Conservation (phyloP, 2,113 vertebrate species). For the Cololabis saira region DNA sequence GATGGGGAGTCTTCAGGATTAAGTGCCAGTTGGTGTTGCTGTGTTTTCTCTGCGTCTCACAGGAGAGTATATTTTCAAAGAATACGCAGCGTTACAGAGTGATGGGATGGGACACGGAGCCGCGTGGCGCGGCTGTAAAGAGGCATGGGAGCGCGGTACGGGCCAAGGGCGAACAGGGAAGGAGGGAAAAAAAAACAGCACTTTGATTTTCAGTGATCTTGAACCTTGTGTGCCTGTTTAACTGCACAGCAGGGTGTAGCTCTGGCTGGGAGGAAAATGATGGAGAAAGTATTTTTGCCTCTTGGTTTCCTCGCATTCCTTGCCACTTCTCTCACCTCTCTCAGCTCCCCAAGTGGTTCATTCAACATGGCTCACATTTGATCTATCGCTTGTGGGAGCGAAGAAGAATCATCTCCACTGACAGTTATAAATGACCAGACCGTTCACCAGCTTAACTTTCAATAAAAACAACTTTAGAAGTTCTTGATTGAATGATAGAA, state of each 20-base stretch:
- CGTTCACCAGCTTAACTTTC: constrained; percentile 8
- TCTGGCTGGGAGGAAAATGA: constrained; percentile 66
- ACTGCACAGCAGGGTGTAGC: constrained; percentile 83
- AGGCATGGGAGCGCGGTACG: constrained; percentile 31
- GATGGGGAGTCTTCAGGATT: constrained; percentile 90
- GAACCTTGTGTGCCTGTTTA: constrained; percentile 78
- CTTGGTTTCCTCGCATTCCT: constrained; percentile 73
- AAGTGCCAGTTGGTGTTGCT: constrained; percentile 98
- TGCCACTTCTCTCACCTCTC: constrained; percentile 53
- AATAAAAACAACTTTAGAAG: constrained; percentile 3
- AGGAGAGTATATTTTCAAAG: constrained; percentile 90
- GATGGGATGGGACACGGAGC: constrained; percentile 65
- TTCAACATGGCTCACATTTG: constrained; percentile 42
- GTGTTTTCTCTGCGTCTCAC: constrained; percentile 93
- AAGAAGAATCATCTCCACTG: constrained; percentile 44
- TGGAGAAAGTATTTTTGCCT: constrained; percentile 63
- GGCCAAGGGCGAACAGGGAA: constrained; percentile 43
- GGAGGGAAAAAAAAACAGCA: constrained; percentile 80
- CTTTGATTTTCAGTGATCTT: constrained; percentile 85
- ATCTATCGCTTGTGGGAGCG: constrained; percentile 45
- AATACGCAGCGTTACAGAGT: constrained; percentile 81
- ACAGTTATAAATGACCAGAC: constrained; percentile 42
- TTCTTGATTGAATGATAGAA: background rate
- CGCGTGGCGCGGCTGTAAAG: constrained; percentile 69
- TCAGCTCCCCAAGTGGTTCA: constrained; percentile 39